These are phyloP conservation scores for Stenolophus ochropezus DNA, from an alignment of 2,888 invertebrate species.

Conservation along the genomic window DNA sequence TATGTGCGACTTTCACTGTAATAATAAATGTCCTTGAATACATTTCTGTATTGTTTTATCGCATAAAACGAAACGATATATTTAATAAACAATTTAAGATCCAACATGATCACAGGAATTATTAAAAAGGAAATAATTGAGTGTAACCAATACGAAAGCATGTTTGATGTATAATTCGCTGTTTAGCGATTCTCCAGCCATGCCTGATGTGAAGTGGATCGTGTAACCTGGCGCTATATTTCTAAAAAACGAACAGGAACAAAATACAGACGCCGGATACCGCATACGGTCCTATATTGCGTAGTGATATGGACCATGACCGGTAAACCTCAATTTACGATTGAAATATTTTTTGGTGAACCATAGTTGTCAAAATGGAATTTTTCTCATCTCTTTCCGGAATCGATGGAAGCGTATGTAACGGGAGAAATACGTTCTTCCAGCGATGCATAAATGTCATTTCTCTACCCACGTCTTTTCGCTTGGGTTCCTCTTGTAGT, in stretches of 20 bases:
- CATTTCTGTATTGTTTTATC: too few species aligned
- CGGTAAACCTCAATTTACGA: constrained; percentile 32
- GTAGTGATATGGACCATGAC: constrained; percentile 42
- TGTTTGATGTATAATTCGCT: constrained; percentile 5
- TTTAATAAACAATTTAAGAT: too few species aligned
- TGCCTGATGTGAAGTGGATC: constrained; percentile 1
- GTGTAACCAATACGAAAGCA: too few species aligned
- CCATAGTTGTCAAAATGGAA: constrained; percentile 45
- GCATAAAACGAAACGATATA: too few species aligned
- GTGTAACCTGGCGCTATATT: not conserved
- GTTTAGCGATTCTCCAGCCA: not conserved
- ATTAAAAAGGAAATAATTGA: too few species aligned
- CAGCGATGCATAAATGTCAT: constrained; percentile 12
- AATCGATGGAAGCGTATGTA: not conserved
- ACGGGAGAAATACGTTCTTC: constrained; percentile 7
- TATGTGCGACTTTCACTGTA: too few species aligned
- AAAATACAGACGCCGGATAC: constrained; percentile 42
- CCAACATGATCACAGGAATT: too few species aligned
- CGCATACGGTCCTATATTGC: constrained; percentile 14
- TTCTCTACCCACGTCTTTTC: not conserved
- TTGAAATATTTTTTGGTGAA: constrained; percentile 43
- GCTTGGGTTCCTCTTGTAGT: not conserved
- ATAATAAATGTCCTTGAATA: too few species aligned
- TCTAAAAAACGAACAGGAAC: constrained; percentile 40
- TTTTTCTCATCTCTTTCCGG: not conserved